phyloP scores from a whole-genome alignment of 2,888 invertebrate species.

The Panopea generosa region DNA sequence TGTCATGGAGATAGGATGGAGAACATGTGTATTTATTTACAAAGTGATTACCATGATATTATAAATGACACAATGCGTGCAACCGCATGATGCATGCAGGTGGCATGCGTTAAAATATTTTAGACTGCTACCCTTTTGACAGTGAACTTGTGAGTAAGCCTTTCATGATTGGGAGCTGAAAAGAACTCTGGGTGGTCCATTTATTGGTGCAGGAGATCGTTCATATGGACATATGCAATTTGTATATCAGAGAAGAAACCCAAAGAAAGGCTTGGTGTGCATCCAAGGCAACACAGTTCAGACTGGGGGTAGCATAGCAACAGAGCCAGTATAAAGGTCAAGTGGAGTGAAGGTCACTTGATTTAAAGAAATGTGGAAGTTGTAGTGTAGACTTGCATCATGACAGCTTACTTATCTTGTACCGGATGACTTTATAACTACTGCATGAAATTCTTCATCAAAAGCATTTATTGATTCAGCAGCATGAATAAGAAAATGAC shows the following conservation, averaged over 20 bases:
- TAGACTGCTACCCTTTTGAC: constrained; percentile 36
- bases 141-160: constrained; percentile 38
- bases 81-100: too few relatives aligned
- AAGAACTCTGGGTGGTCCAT: too few relatives aligned
- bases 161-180: not conserved
- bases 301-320: constrained; percentile 47
- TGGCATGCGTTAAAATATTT: too few relatives aligned
- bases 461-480: too few relatives aligned
- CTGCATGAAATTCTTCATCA: too few relatives aligned
- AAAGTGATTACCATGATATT: constrained; percentile 29
- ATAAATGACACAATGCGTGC: not conserved
- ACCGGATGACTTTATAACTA: too few relatives aligned
- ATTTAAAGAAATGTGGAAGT: too few relatives aligned
- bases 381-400: too few relatives aligned
- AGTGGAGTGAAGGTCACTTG: not conserved
- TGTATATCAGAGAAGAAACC: not conserved
- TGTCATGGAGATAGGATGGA: too few relatives aligned
- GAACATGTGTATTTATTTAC: not conserved
- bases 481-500: too few relatives aligned
- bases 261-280: too few relatives aligned
- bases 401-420: too few relatives aligned
- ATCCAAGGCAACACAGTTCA: constrained; percentile 27
- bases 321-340: constrained; percentile 17
- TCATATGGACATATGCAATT: not conserved
- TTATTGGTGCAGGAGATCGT: not conserved